Conservation (phyloP, 1,140 invertebrate species). For the Limonius californicus region DNA sequence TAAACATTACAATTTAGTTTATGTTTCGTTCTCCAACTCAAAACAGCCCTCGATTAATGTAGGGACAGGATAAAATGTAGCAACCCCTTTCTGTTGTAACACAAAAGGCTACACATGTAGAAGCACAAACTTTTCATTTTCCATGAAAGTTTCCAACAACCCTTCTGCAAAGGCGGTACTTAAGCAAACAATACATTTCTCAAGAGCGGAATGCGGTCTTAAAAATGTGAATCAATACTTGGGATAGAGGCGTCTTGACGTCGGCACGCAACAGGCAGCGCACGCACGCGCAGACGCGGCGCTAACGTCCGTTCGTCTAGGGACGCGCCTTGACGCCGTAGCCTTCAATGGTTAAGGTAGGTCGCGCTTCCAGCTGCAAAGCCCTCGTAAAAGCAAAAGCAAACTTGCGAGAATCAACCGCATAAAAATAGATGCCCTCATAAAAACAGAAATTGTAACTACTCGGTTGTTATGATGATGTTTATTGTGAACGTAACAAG, state of each 20-base stretch:
- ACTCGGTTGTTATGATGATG: neutral
- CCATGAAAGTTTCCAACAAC: neutral
- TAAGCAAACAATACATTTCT: neutral
- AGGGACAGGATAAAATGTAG: too few species aligned
- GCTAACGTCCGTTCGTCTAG: neutral
- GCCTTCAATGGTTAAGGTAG: constrained; percentile 26
- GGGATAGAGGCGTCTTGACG: constrained; percentile 31
- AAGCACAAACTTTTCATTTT: neutral
- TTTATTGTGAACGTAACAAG: too few species aligned
- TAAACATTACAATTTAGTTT: too few species aligned
- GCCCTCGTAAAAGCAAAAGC: constrained; percentile 10
- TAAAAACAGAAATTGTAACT: neutral
- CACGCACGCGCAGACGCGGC: constrained; percentile 22
- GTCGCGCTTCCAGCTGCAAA: constrained; percentile 19
- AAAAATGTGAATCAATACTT: constrained; percentile 26
- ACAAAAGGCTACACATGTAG: too few species aligned
- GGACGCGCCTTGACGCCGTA: neutral
- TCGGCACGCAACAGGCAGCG: constrained; percentile 34
- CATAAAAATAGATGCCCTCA: constrained; percentile 8
- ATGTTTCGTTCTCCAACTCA: too few species aligned
- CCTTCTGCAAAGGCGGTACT: neutral
- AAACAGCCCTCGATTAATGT: too few species aligned
- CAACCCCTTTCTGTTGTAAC: too few species aligned
- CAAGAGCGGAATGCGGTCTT: neutral
- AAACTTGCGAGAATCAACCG: constrained; percentile 3